These are phyloP conservation scores for Leucophenga maculata DNA, from an alignment of 2,888 invertebrate genomes.

Conservation along the genomic window DNA sequence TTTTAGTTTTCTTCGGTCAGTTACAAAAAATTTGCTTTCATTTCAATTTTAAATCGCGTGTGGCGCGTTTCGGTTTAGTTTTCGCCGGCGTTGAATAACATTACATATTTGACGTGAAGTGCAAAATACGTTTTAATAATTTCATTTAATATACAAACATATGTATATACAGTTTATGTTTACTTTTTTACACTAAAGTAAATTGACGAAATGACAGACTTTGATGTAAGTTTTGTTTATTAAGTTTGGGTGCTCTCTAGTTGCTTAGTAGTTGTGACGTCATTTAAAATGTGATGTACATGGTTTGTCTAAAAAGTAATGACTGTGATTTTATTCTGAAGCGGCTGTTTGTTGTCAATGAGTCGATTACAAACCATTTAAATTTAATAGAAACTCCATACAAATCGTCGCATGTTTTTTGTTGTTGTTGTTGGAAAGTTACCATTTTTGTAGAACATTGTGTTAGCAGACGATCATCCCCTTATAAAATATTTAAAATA, in stretches of 20 bases:
- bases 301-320: no score
- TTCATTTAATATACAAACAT: conserved; percentile 33
- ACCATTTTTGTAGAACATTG: no score
- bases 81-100: conserved; percentile 20
- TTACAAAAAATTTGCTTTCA: conserved; percentile 45
- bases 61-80: conserved; percentile 43
- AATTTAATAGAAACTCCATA: no score
- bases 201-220: conserved; percentile 47
- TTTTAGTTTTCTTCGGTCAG: conserved; percentile 31
- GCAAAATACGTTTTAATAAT: background rate
- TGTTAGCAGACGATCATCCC: no score
- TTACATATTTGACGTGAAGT: background rate
- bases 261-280: background rate
- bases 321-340: no score
- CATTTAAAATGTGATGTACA: no score
- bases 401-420: no score
- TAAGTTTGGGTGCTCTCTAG: background rate
- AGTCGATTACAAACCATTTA: no score
- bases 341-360: no score
- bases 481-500: no score
- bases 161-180: conserved; percentile 22
- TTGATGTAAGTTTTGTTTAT: conserved; percentile 56
- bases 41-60: conserved; percentile 58
- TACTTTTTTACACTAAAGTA: conserved; percentile 32
- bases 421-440: no score